Percentiles rank a stretch among this genome's conserved stretches.
Evolutionary conservation across 2,113 vertebrate genomes (phyloP).

Genomic region (Carollia perspicillata): DNA sequence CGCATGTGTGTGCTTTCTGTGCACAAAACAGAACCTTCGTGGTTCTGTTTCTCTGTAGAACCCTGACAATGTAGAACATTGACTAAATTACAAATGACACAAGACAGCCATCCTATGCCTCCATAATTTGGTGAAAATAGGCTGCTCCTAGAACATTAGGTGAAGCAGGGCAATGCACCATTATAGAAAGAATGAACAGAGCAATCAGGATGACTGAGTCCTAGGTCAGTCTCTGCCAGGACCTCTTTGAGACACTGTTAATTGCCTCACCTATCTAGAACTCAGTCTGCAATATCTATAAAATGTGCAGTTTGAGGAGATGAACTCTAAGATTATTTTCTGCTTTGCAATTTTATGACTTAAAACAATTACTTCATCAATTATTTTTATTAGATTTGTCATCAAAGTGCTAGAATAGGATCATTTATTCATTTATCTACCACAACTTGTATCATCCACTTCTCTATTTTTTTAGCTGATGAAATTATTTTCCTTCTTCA

Average conservation of each 20-base stretch:
- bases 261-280: neutral
- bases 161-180: neutral
- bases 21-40: neutral
- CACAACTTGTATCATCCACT: neutral
- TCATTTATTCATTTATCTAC: neutral
- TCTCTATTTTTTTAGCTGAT: neutral
- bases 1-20: neutral
- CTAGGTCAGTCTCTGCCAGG: neutral
- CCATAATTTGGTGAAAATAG: neutral
- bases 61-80: neutral
- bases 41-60: neutral
- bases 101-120: neutral
- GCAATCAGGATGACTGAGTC: neutral
- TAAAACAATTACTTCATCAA: neutral
- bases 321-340: neutral
- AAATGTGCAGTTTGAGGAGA: neutral
- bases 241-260: neutral
- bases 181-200: neutral
- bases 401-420: neutral
- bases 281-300: neutral
- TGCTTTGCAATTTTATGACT: neutral
- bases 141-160: neutral
- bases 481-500: neutral
- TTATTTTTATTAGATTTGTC: neutral
- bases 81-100: neutral